Base-by-base conservation (phyloP, 2,113 vertebrate genomes). In the Ictalurus punctatus region DNA sequence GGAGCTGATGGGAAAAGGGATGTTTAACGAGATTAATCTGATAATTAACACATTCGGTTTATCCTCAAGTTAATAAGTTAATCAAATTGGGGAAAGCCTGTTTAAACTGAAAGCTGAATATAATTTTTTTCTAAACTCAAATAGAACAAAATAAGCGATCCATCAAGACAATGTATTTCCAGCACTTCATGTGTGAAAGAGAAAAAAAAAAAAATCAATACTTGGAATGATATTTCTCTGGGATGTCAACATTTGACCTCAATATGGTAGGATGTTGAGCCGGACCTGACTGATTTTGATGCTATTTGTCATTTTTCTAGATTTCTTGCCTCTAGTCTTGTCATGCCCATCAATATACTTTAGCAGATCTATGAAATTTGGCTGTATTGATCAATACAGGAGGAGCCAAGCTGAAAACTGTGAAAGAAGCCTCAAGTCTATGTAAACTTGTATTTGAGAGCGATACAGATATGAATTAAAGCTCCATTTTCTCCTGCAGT, bases 241-340 rank as follows among this genome's bases (percentile, higher is more conserved):
- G 52, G 85, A 78, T 78, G 85, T 78, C 73, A 86, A 79, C 58
- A 78, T 73, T 86, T 86, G 84, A 86, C 84, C 84, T 74, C 84
- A 73, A 34, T 56, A 86, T 86, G 73, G 27, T 80, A 71, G 61
- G 37, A 71, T 48, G 67, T 48, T 85, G 82, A 73, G 40, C n/a
- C 25, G 63, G 73, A 63, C 37, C 37, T 90, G 86, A 87, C 86
- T 80, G 82, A 83, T 82, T 76, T 25, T 73, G 54, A 90, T 25
- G 56, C 37, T 44, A n/a, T 54, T n/a, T 85, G 86, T 65, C 76
- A 58, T 87, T 87, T 90, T 44, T 59, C 14, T n/a, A 19, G 21
- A 56, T 82, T 58, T 82, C 37, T 71, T 86, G 71, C 30, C 85
- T 58, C 63, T 44, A n/a, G 9, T n/a, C 86, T 71, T 83, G 63